phyloP scores from a whole-genome alignment of 1,140 invertebrate genomes.

The Grapholita molesta region DNA sequence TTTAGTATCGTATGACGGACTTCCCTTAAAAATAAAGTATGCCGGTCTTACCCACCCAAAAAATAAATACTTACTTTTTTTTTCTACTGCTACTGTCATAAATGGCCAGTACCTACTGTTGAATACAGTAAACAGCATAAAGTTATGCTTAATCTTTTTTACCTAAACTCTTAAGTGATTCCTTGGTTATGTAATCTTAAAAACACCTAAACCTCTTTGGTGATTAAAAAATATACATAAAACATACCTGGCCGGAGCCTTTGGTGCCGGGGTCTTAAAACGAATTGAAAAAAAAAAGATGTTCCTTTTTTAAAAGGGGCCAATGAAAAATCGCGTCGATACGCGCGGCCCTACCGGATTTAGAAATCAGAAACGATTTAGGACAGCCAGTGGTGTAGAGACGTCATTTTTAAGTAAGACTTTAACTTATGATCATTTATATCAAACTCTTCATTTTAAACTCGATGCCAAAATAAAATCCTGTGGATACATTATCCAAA shows the following conservation, averaged over 20 bases:
- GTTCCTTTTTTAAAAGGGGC: conserved; percentile 46
- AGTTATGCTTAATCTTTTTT: not conserved
- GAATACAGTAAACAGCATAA: not conserved
- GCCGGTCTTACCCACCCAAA: no score
- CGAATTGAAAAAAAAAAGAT: conserved; percentile 33
- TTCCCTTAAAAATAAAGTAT: no score
- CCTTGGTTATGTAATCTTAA: conserved; percentile 1
- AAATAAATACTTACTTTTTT: no score
- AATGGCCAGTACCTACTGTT: no score
- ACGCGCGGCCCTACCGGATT: conserved; percentile 56
- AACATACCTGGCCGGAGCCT: conserved; percentile 9
- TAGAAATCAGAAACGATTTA: conserved; percentile 40
- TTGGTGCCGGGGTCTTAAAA: conserved; percentile 22
- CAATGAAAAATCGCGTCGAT: conserved; percentile 57
- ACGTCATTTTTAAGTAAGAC: not conserved
- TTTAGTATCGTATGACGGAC: no score
- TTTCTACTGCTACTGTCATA: no score
- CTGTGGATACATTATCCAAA: no score
- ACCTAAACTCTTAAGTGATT: not conserved
- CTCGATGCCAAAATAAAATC: no score
- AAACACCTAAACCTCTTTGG: conserved; percentile 2
- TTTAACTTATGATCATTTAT: no score
- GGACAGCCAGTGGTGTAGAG: conserved; percentile 26
- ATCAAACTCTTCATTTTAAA: no score
- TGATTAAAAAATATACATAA: conserved; percentile 15